Percentiles rank a stretch among this genome's conserved stretches.
Conservation (phyloP, 2,888 invertebrate species). For the Leuctra nigra region DNA sequence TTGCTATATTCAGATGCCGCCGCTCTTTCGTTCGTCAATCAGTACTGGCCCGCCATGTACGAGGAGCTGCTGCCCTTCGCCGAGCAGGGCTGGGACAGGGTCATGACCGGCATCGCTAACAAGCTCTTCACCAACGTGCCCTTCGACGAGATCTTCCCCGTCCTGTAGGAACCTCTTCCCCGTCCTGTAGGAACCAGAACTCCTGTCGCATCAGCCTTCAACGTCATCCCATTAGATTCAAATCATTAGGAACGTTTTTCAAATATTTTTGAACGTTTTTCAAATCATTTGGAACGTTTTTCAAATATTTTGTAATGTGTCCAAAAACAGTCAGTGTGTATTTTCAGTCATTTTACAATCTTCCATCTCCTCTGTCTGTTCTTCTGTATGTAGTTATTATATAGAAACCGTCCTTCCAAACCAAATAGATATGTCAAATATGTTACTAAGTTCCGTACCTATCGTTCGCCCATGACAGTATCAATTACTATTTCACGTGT, state of each 20-base stretch:
- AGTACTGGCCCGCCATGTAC: slow-evolving; percentile 55
- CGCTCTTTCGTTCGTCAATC: slow-evolving; percentile 49
- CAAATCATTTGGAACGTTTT: not conserved
- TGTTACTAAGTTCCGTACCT: no score
- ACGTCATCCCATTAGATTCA: no score
- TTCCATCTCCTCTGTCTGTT: no score
- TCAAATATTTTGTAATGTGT: not conserved
- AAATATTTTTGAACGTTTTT: not conserved
- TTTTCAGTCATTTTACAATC: no score
- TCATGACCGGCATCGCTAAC: slow-evolving; percentile 47
- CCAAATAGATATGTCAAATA: no score
- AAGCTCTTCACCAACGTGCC: slow-evolving; percentile 49
- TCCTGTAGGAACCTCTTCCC: not conserved
- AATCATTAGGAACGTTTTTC: not conserved
- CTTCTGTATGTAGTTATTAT: no score
- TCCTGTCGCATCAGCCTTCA: no score
- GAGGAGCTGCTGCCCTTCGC: slow-evolving; percentile 49
- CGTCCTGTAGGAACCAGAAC: no score
- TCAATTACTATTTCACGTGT: no score
- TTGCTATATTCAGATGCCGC: slow-evolving; percentile 46
- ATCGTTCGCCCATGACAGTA: no score
- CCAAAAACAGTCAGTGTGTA: not conserved
- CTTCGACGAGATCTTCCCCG: slow-evolving; percentile 41
- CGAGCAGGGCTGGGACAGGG: slow-evolving; percentile 49
- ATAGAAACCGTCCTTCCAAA: no score